Evolutionary conservation across 2,797 vertebrate species (phyloP).

Genomic region (Cynopterus sphinx): DNA sequence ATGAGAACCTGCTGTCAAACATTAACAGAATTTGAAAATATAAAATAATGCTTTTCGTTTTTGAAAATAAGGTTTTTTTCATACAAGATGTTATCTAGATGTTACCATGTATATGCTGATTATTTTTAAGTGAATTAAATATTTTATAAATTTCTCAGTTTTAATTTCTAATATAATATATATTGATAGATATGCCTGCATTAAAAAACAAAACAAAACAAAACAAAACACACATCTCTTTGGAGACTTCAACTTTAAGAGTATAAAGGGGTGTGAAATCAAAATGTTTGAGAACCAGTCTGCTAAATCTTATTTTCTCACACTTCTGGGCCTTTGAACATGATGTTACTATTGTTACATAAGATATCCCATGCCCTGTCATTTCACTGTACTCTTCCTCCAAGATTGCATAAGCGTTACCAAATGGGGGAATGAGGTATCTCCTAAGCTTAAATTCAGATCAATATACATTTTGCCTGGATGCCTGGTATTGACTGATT

Average conservation of each 20-base stretch:
- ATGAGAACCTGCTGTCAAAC: neutral
- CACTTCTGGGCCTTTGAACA: neutral
- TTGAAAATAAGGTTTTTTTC: constrained; percentile 2
- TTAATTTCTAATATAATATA: neutral
- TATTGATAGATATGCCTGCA: neutral
- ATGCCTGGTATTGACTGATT: neutral
- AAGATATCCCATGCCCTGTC: neutral
- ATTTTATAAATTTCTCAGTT: neutral
- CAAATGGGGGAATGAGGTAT: neutral
- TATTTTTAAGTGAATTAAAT: constrained; percentile 16
- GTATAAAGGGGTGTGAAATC: neutral
- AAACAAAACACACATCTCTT: neutral
- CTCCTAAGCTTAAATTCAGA: neutral
- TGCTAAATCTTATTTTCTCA: constrained; percentile 20
- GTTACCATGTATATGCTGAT: neutral
- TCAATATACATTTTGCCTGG: neutral
- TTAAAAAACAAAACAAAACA: neutral
- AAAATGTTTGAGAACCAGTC: neutral
- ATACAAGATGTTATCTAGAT: neutral
- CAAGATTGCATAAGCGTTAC: neutral
- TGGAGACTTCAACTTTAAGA: neutral
- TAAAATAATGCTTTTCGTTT: constrained; percentile 2
- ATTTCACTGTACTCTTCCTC: neutral
- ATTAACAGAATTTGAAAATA: neutral
- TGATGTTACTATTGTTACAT: neutral